A percentile compares a stretch with the other conserved stretches of the same genome.
These are phyloP conservation scores for Scolopax mira DNA, from an alignment of 2,113 vertebrate species.

Conservation along the genomic window DNA sequence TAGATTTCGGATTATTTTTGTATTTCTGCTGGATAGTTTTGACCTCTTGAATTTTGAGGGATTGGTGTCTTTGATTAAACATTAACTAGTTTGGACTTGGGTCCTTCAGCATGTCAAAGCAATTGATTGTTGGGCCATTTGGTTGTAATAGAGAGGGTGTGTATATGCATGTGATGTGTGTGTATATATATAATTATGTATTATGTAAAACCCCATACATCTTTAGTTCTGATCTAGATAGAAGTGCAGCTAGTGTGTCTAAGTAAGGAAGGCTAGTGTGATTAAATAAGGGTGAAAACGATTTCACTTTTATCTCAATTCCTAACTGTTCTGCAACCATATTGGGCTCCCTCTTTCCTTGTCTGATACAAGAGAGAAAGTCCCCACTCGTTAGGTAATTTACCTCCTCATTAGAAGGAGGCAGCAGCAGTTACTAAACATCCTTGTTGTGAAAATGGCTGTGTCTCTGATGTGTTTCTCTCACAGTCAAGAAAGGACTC, in stretches of 20 bases:
- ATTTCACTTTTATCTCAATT: background rate
- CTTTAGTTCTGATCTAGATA: background rate
- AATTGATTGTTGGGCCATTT: background rate
- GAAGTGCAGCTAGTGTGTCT: background rate
- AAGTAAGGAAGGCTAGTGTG: background rate
- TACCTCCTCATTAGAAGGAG: background rate
- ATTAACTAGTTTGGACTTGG: background rate
- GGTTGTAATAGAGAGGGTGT: accelerated
- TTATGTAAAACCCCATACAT: background rate
- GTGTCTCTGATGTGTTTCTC: background rate
- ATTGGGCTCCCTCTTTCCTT: background rate
- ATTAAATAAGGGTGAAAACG: background rate
- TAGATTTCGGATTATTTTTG: background rate
- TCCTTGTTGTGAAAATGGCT: background rate
- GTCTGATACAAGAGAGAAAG: background rate
- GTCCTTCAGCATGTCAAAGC: background rate
- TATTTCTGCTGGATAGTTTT: background rate
- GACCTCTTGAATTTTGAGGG: background rate
- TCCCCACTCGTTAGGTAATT: background rate
- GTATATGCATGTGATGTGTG: too few relatives aligned
- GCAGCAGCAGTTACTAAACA: too few relatives aligned
- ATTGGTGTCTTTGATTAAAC: background rate
- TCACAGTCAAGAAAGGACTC: background rate
- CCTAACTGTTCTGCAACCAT: background rate
- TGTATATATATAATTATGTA: background rate